phyloP scores from a whole-genome alignment of 2,888 invertebrate species.

The Caenorhabditis parvicauda region DNA sequence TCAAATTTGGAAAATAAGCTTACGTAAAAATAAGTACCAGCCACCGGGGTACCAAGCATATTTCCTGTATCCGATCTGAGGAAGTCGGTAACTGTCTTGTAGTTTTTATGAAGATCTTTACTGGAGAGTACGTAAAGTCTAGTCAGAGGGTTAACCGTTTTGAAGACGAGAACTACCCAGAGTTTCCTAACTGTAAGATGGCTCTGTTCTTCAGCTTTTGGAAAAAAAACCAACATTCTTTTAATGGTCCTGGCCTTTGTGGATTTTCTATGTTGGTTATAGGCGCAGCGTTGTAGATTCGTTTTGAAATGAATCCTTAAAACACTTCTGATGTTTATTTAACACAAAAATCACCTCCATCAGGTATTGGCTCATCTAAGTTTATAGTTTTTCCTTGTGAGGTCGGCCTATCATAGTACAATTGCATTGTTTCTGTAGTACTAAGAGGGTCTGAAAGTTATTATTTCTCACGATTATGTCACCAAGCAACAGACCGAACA shows the following conservation, averaged over 20 bases:
- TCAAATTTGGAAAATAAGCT: too few relatives aligned
- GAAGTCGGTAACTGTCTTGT: conserved; percentile 40
- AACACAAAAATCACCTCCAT: conserved; percentile 44
- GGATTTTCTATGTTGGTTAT: conserved; percentile 41
- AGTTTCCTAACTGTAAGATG: conserved; percentile 37
- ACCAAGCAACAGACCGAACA: conserved; percentile 40
- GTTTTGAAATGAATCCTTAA: conserved; percentile 46
- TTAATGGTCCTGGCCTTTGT: conserved; percentile 29
- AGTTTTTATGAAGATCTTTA: conserved; percentile 43
- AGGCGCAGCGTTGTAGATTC: conserved; percentile 41
- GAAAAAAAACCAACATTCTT: conserved; percentile 31
- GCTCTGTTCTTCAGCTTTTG: background rate
- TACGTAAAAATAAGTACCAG: conserved; percentile 46
- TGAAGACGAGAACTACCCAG: conserved; percentile 50
- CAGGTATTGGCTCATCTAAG: conserved; percentile 49
- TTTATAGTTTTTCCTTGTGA: conserved; percentile 41
- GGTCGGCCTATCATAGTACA: conserved; percentile 48
- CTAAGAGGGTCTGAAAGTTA: conserved; percentile 39
- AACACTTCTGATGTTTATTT: background rate
- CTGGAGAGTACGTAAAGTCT: conserved; percentile 43
- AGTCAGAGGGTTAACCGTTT: conserved; percentile 44
- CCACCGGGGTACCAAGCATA: conserved; percentile 47
- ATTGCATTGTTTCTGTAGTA: conserved; percentile 46
- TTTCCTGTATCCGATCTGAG: conserved; percentile 44
- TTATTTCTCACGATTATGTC: conserved; percentile 7